phyloP scores from a whole-genome alignment of 30 jellyfish, hydroid and myxozoan genomes.

The Chrysaora quinquecirrha region DNA sequence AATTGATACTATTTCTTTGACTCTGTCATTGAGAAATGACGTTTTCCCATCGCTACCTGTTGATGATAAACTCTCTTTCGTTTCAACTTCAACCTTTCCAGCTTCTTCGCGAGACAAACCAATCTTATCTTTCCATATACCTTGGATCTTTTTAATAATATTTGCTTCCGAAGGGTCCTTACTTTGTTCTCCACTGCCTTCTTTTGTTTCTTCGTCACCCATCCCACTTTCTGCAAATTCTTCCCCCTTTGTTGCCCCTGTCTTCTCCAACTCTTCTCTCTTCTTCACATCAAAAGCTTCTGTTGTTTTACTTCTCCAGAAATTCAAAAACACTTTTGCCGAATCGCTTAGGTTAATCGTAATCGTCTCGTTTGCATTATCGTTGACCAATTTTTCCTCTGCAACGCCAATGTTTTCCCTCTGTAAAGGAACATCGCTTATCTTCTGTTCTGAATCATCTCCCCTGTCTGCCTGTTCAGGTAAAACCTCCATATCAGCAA shows the following conservation, averaged over 20 bases:
- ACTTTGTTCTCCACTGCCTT: neutral
- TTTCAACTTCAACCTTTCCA: neutral
- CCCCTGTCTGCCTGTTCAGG: neutral
- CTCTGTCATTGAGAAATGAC: neutral
- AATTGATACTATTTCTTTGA: neutral
- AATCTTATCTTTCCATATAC: neutral
- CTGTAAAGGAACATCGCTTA: neutral
- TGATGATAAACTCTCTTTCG: neutral
- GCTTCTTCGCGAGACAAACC: neutral
- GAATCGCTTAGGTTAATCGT: neutral
- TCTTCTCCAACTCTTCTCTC: neutral
- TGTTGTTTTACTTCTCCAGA: neutral
- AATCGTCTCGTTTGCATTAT: neutral
- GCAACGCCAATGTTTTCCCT: neutral
- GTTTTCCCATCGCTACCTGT: neutral
- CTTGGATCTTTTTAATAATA: neutral
- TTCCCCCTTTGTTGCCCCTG: neutral
- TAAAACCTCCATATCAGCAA: no score
- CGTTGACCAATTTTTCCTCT: neutral
- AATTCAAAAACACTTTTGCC: neutral
- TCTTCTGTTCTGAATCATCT: neutral
- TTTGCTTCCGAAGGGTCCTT: neutral
- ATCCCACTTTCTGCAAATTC: neutral
- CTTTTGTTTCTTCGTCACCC: neutral
- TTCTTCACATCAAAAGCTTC: neutral